Conservation (phyloP, 2,113 vertebrate species). For the Coryphaenoides rupestris region DNA sequence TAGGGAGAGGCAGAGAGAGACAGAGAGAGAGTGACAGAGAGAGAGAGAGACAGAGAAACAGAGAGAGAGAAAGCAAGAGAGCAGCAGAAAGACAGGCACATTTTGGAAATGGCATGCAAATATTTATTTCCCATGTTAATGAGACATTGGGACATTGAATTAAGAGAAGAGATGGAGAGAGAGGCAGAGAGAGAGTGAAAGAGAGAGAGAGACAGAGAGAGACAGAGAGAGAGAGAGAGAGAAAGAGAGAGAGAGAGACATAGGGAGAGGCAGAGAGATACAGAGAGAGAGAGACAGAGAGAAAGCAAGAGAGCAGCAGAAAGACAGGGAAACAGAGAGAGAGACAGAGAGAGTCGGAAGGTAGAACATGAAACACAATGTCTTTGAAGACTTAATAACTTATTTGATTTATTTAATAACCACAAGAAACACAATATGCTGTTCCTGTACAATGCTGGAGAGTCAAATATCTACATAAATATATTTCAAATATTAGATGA, state of each 20-base stretch:
- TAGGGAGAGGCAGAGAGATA: neutral
- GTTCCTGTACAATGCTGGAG: conserved; percentile 8
- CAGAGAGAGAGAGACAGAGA: neutral
- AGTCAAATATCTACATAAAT: conserved; percentile 41
- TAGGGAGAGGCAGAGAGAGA: no score
- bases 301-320: neutral
- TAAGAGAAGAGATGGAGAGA: neutral
- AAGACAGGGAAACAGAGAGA: neutral
- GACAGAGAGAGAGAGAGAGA: no score
- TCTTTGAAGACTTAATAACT: neutral
- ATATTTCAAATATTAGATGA: conserved; percentile 46
- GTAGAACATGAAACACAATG: neutral
- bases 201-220: no score
- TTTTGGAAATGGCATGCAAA: no score
- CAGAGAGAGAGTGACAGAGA: neutral
- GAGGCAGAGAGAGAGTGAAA: neutral
- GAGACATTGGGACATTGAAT: no score
- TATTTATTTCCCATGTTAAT: no score
- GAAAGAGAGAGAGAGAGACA: neutral
- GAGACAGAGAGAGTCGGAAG: neutral
- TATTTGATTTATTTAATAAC: neutral
- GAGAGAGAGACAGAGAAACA: neutral
- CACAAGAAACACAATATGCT: no score
- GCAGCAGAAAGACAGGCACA: neutral
- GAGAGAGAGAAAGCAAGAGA: neutral